phyloP scores from a whole-genome alignment of 1,140 invertebrate species.

The Drosophila ambigua region DNA sequence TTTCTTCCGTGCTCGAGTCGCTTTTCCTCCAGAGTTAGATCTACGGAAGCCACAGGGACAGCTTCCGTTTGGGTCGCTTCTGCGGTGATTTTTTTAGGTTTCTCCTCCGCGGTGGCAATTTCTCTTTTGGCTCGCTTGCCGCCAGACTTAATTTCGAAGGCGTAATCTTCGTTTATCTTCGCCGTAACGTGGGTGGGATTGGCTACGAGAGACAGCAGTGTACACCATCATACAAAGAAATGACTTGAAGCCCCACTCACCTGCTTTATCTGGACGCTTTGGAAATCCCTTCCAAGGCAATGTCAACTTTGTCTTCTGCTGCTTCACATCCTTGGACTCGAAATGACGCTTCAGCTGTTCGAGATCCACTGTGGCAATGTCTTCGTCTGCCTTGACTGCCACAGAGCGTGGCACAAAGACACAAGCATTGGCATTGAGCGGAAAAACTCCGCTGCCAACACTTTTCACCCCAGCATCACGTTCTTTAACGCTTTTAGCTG shows the following conservation, averaged over 20 bases:
- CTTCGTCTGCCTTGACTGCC: not conserved
- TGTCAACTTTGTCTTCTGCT: conserved; percentile 17
- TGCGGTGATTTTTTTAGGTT: not conserved
- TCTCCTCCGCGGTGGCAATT: not conserved
- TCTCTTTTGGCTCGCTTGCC: conserved; percentile 14
- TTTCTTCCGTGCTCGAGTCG: conserved; percentile 53
- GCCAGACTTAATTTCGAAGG: not conserved
- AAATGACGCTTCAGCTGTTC: conserved; percentile 1
- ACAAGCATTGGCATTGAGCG: conserved; percentile 35
- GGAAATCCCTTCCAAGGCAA: conserved; percentile 69
- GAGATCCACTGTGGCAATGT: not conserved
- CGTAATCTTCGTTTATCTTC: conserved; percentile 15
- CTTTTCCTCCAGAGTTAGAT: conserved; percentile 32
- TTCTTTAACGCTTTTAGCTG: too few species aligned
- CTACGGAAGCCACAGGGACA: not conserved
- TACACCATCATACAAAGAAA: not conserved
- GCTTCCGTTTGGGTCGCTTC: not conserved
- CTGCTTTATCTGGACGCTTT: conserved; percentile 15
- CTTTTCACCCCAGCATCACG: not conserved
- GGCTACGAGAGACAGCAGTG: too few species aligned
- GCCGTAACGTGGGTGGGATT: too few species aligned
- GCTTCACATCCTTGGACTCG: not conserved
- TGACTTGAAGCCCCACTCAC: not conserved
- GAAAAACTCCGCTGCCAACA: not conserved
- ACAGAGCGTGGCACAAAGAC: conserved; percentile 42